phyloP scores from a whole-genome alignment of 2,113 vertebrate species.

The Stictonetta naevosa region DNA sequence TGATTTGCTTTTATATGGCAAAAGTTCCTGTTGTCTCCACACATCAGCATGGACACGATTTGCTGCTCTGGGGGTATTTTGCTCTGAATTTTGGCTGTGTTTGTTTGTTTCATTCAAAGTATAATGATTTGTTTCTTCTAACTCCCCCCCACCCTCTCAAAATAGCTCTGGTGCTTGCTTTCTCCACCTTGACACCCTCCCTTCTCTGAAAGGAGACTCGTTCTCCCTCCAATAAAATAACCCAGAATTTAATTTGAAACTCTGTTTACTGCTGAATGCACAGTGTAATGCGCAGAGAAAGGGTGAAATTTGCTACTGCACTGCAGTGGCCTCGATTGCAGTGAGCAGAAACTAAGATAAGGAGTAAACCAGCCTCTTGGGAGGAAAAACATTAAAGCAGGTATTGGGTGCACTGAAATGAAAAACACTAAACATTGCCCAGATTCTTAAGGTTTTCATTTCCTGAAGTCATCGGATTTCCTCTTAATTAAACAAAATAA shows the following conservation, averaged over 20 bases:
- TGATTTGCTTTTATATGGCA: constrained; percentile 9
- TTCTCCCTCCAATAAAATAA: not conserved
- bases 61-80: constrained; percentile 46
- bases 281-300: constrained; percentile 23
- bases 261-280: constrained; percentile 40
- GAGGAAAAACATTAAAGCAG: constrained; percentile 48
- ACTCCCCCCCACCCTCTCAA: not conserved
- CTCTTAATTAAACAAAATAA: not conserved
- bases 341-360: constrained; percentile 14
- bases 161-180: not conserved
- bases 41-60: not conserved
- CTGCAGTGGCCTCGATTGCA: constrained; percentile 27
- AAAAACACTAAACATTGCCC: not conserved
- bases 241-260: constrained; percentile 23
- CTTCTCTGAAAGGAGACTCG: not conserved
- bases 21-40: constrained; percentile 8
- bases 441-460: not conserved
- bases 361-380: constrained; percentile 24
- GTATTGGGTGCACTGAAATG: not conserved
- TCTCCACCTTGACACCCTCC: not conserved
- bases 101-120: constrained; percentile 21
- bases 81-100: constrained; percentile 56
- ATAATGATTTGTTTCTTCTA: not conserved
- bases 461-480: not conserved
- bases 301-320: constrained; percentile 33